Base-by-base conservation (phyloP, 1,140 invertebrate genomes). In the Cyclina sinensis region DNA sequence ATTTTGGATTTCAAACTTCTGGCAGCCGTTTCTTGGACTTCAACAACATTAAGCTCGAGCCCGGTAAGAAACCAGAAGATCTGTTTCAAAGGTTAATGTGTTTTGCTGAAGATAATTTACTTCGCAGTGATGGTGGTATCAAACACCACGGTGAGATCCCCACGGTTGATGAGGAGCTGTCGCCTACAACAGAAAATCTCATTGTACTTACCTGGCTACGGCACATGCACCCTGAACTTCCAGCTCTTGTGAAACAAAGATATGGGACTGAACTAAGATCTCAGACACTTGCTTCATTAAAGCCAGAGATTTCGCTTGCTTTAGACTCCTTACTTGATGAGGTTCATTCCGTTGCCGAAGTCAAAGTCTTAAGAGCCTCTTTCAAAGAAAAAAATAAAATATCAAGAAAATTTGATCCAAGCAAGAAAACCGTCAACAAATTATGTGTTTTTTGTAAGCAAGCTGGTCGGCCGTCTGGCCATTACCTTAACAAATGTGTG, bases 21-120 rank as follows among this genome's bases (percentile, higher is more conserved):
- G 91, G 91, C 0, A 24, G n/a, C 18, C 90, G 91, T 59, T 93
- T 92, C 57, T 32, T 91, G 0, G 90, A 93, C 18, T 86, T 91
- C 46, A 62, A 54, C 21, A 0, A 65, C n/a, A 88, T 93, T 21
- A 46, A 83, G 39, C 68, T 90, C 30, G 86, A 90, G 65, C 85
- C 86, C 0, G 59, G 68, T 32, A 85, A 92, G 48, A 46, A 84
- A 43, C 82, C 89, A 12, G 90, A 90, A 30, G 91, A 92, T 81
- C 57, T 91, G 18, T 92, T 37, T 70, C 89, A 92, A 39, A 46
- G 85, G 43, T 18, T 91, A n/a, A 70, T 65, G 0, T 68, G 90
- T 18, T 92, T 91, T 48, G 21, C 86, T 9, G 86, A 91, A n/a
- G 90, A 92, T 46, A 91, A 87, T 59, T 37, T 92, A 14, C 84